Evolutionary conservation across 2,113 vertebrate genomes (phyloP), one percentile per base, ranked within the genome.

Genomic region (Perca schrenkii): DNA sequence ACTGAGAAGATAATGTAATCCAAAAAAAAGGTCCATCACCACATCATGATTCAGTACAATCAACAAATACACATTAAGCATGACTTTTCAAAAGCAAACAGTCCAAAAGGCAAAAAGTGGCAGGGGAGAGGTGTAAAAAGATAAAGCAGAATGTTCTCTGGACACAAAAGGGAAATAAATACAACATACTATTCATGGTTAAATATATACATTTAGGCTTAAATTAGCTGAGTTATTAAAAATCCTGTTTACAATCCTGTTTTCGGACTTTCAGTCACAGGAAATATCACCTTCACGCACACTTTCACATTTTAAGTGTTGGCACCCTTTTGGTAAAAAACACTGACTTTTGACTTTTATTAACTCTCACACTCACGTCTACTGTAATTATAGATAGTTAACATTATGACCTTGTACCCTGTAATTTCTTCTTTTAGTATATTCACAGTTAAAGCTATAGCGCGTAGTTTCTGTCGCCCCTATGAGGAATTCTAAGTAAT

Each of bases 51-150:
- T 76, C 31, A 58, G 34, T 46, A 68, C n/a, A 67, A 43, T 40
- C 4, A 1, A 62, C 50, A 60, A 6, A 71, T 10, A 25, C 2
- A 67, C 31, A 63, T 52, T 71, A 2, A 57, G 34, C 15, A 19
- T 52, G 28, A 4, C n/a, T 47, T 84, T 57, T 50, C 7, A 81
- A 64, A 68, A 62, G 31, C 61, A 82, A 73, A 66, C 17, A 54
- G 58, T 75, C 36, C 36, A 54, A 78, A 90, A 88, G 88, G 84
- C 88, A 85, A 69, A 68, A 50, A 21, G 63, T 72, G 80, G 69
- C 49, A 78, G 17, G 16, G 67, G 36, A 75, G 80, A 86, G 80
- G 78, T 71, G 60, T 82, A 34, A 80, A 53, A 88, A 73, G 19
- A 49, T 16, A 70, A 82, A 83, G 69, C 47, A 57, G 28, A 69